Evolutionary conservation across 2,888 invertebrate species (phyloP), one percentile per base, ranked within the genome.

Genomic region (Drosophila borborema): DNA sequence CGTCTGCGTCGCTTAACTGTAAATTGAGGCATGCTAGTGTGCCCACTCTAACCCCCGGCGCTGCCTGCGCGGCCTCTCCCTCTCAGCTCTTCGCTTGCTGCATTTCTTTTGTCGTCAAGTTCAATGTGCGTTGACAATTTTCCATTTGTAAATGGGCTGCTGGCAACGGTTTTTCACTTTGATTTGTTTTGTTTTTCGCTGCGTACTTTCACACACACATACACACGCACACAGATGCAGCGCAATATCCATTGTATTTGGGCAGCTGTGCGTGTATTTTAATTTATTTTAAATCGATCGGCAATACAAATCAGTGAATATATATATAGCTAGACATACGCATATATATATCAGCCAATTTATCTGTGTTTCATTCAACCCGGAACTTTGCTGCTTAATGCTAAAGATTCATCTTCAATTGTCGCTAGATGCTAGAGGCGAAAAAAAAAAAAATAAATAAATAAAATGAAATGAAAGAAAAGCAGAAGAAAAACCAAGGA

Each of bases 121-220:
- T 89, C 87, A 88, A 88, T 86, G 87, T 89, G 87, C 87, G 87
- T 89, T 88, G 87, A 88, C 90, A 88, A 88, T 88, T 89, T 87
- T 85, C 86, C 81, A 75, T 82, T 88, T 80, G 75, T 74, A 77
- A 86, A 76, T 83, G 83, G 89, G 70, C 72, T 77, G 70, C 72
- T 77, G 77, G 68, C 81, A 56, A 69, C 73, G 72, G 69, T 85
- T 85, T 85, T 73, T 64, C 76, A 73, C 80, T 66, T 79, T 83
- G 84, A 73, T 72, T 80, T 64, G 58, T 68, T 58, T 61, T 80
- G 62, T 41, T 61, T 62, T 49, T 49, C 59, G 53, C 48, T 48
- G 68, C 60, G 73, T 80, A 83, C 81, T 86, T 81, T 81, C 83
- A 72, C 80, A 64, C 66, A 78, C 66, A 66, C 83, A 72, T 76